Evolutionary conservation across 2,888 invertebrate species (phyloP), one percentile per base, ranked within the genome.

Genomic region (Drosophila anomelani): DNA sequence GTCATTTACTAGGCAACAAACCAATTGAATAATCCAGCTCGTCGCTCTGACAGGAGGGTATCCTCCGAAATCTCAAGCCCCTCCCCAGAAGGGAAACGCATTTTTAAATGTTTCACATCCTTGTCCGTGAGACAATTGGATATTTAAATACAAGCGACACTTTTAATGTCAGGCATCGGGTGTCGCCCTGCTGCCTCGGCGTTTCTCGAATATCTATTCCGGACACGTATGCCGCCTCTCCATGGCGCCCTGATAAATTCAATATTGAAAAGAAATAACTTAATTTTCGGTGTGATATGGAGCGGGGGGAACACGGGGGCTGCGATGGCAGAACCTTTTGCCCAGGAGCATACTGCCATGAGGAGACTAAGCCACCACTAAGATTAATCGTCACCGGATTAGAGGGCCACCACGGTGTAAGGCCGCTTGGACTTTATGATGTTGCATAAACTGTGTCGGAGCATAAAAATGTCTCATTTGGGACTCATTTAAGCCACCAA

Each of bases 251-350:
- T 91, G 84, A 89, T 90, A 90, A 91, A 91, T 91, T 91, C 78
- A 91, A 91, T 91, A 91, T 91, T 90, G 91, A 79, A 89, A 83
- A 84, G 83, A 87, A 89, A 91, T 91, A 91, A 91, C 90, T 90
- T 73, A 91, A 91, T 91, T 91, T 84, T 85, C 61, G 61, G 47
- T 17, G 34, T 5, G 61, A 53, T 6, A 53, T 53, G 20, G 51
- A 32, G 9, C 51, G 53, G 39, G 32, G 56, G 49, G 55, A 63
- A 64, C 9, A 15, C 23, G 44, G 15, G 29, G 29, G 7, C 29
- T 7, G 47, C n/a, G 3, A 17, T 17, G 29, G 7, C 46, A n/a
- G 26, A 26, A 29, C 47, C 47, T 17, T 68, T 39, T 15, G 29
- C 49, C 43, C 66, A 53, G 66, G 10, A 26, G 38, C 3, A 29